Evolutionary conservation across 2,888 invertebrate genomes (phyloP).

Genomic region (Nycteola revayana): DNA sequence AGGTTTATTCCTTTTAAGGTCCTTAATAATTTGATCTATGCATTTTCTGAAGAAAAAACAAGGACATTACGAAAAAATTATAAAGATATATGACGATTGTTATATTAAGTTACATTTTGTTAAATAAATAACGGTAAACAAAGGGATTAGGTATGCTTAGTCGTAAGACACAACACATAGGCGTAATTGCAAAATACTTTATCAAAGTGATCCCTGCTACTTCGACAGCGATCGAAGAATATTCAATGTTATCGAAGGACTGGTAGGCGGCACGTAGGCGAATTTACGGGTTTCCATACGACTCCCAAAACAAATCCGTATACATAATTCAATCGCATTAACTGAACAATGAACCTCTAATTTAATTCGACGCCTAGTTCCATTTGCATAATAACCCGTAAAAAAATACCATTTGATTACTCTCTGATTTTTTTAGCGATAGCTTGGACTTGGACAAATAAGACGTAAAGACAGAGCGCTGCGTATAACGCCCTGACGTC

Average conservation of each 20-base stretch:
- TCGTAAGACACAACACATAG: constrained; percentile 11
- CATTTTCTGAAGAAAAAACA: no score
- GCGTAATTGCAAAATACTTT: constrained; percentile 18
- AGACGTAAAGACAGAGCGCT: no score
- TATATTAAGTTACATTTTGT: no score
- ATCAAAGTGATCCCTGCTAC: constrained; percentile 18
- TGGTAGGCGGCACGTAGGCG: constrained; percentile 56
- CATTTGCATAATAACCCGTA: constrained; percentile 24
- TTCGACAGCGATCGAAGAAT: constrained; percentile 27
- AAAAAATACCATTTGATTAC: constrained; percentile 6
- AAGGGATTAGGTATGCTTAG: constrained; percentile 12
- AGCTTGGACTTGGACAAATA: no score
- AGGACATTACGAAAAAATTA: no score
- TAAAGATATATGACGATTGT: no score
- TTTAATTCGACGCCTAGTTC: constrained; percentile 26
- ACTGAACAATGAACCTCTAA: constrained; percentile 48
- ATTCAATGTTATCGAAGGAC: constrained; percentile 16
- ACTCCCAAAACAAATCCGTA: constrained; percentile 41
- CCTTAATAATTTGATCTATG: no score
- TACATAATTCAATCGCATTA: constrained; percentile 44
- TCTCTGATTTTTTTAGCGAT: background rate
- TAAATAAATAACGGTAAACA: background rate
- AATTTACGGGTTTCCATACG: constrained; percentile 32
- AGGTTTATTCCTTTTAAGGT: background rate
- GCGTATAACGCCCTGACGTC: no score